Evolutionary conservation across 2,113 vertebrate genomes (phyloP), one percentile per base, ranked within the genome.

Genomic region (Corvus hawaiiensis): DNA sequence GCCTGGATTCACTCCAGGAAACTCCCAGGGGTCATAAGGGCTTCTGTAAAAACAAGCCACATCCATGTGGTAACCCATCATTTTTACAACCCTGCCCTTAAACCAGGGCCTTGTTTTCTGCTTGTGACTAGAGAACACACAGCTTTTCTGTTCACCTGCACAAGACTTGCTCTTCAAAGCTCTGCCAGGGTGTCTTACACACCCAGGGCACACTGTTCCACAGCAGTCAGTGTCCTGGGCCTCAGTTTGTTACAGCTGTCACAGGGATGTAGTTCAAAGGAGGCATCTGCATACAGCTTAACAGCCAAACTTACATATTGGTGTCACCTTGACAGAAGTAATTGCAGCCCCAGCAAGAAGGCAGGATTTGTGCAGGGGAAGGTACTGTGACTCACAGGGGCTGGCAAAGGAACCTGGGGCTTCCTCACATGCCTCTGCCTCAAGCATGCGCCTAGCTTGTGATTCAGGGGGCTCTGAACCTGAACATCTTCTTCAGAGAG

Each of bases 11-110:
- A 11, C 58, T 69, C 64, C 6, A 3, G 11, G 33, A 76, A 64
- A 41, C 37, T 92, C 43, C 35, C 64, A 20, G 0, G 2, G 27
- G 54, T 75, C 0, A 0, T 5, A 48, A 21, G 9, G 3, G 18
- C 2, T 2, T n/a, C 37, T 48, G 7, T 8, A 54, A 48, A 44
- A 75, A 43, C 2, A 3, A 18, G 20, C 41, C 11, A 3, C 2
- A 2, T 35, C 37, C 18, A 23, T 6, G 27, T 21, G 37, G 37
- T 5, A 44, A 49, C 59, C 17, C 7, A 1, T 13, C 10, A 4
- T 16, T 64, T 80, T 56, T 11, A 66, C 51, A 68, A 4, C 7
- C 4, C 23, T 37, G 37, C 66, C 49, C 35, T 41, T 14, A 21
- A 55, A 78, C 18, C n/a, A 49, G 17, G 82, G 61, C 33, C 43